Conservation (phyloP, 30 jellyfish, hydroid and myxozoan species). For the Aurelia aurita region DNA sequence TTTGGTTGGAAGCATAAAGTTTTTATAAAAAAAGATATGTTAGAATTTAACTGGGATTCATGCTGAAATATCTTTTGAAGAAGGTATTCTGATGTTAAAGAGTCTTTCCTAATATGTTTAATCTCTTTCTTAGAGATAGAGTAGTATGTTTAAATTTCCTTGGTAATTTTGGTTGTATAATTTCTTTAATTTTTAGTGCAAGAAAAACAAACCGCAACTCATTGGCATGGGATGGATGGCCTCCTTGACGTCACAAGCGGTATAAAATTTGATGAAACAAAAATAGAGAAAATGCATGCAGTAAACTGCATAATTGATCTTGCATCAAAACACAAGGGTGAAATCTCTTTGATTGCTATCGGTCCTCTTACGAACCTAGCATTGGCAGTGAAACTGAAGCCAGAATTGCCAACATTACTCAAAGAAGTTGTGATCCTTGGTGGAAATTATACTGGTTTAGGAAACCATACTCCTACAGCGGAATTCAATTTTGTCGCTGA, state of each 20-base stretch:
- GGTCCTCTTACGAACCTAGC: conserved; percentile 98
- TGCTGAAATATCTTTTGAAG: too few relatives aligned
- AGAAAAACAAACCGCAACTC: conserved; percentile 30
- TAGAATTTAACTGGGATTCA: too few relatives aligned
- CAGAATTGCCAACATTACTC: conserved; percentile 69
- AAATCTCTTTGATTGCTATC: conserved; percentile 73
- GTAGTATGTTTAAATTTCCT: background rate
- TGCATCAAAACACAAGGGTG: conserved; percentile 74
- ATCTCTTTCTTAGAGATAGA: too few relatives aligned
- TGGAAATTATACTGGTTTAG: conserved; percentile 88
- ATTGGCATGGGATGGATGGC: conserved; percentile 91
- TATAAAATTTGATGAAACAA: conserved; percentile 38
- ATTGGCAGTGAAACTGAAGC: conserved; percentile 73
- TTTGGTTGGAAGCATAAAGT: too few relatives aligned
- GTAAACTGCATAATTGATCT: conserved; percentile 74
- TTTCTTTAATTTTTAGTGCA: conserved; percentile 18
- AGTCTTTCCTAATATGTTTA: too few relatives aligned
- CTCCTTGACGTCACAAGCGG: conserved; percentile 56
- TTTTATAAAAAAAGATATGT: too few relatives aligned
- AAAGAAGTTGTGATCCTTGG: conserved; percentile 88
- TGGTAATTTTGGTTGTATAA: background rate
- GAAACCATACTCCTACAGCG: conserved; percentile 79
- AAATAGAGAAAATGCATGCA: conserved; percentile 74
- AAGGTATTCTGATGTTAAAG: too few relatives aligned
- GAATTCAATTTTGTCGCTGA: conserved; percentile 90